phyloP scores from a whole-genome alignment of 2,888 invertebrate genomes.

The Hermaeophaga mercurialis region DNA sequence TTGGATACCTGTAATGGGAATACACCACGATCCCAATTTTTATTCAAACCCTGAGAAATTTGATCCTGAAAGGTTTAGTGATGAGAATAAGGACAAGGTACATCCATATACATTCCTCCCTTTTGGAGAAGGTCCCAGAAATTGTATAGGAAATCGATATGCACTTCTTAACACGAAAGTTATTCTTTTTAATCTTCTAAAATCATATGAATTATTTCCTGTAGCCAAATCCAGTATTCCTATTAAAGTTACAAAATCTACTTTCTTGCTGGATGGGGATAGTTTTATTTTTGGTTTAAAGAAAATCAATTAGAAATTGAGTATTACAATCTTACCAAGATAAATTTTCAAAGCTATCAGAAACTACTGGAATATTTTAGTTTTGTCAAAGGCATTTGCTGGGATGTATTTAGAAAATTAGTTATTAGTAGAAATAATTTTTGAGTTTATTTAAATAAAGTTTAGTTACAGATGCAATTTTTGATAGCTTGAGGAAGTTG shows the following conservation, averaged over 20 bases:
- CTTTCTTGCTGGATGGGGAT: neutral
- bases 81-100: neutral
- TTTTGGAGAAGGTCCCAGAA: neutral
- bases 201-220: neutral
- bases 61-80: neutral
- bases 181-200: neutral
- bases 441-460: too few relatives aligned
- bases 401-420: too few relatives aligned
- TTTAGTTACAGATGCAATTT: too few relatives aligned
- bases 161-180: neutral
- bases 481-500: too few relatives aligned
- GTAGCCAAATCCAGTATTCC: neutral
- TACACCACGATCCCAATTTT: neutral
- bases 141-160: slow-evolving; percentile 1
- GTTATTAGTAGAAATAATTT: too few relatives aligned
- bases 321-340: too few relatives aligned
- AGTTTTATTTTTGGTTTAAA: neutral
- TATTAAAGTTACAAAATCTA: neutral
- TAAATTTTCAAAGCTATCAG: too few relatives aligned
- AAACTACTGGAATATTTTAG: too few relatives aligned
- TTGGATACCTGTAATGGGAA: neutral
- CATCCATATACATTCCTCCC: neutral
- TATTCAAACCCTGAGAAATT: neutral
- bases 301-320: neutral
- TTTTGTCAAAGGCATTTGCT: too few relatives aligned